Percentiles rank a stretch among this genome's conserved stretches.
phyloP scores from a whole-genome alignment of 2,888 invertebrate genomes.

The Sthenelais limicola region DNA sequence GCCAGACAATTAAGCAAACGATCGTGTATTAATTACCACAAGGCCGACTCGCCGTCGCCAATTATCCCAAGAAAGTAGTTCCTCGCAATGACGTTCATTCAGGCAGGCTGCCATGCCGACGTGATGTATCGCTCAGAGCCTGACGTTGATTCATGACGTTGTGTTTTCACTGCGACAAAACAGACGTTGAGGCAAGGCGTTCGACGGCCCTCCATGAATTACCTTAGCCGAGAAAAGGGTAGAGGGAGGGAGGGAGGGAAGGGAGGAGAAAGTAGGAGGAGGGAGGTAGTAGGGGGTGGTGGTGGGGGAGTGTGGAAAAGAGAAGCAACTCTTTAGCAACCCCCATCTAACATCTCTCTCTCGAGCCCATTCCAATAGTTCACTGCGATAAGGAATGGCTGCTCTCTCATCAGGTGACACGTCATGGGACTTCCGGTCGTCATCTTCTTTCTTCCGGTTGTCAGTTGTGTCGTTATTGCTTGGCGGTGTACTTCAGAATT shows the following conservation, averaged over 20 bases:
- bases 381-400: slow-evolving; percentile 24
- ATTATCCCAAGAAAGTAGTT: slow-evolving; percentile 1
- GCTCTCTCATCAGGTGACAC: slow-evolving; percentile 9
- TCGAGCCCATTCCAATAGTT: too few relatives aligned
- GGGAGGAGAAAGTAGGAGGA: too few relatives aligned
- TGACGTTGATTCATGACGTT: slow-evolving; percentile 10
- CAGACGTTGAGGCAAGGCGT: slow-evolving; percentile 10
- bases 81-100: not conserved
- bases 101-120: slow-evolving; percentile 1
- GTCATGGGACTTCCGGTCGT: slow-evolving; percentile 28
- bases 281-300: too few relatives aligned
- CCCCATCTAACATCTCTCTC: too few relatives aligned
- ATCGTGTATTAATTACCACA: slow-evolving; percentile 35
- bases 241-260: too few relatives aligned
- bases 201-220: slow-evolving; percentile 26
- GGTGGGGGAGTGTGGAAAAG: too few relatives aligned
- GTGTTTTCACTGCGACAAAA: slow-evolving; percentile 30
- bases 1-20: slow-evolving; percentile 35
- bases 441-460: too few relatives aligned
- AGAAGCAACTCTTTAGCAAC: too few relatives aligned
- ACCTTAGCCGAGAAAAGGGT: too few relatives aligned
- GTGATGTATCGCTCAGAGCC: slow-evolving; percentile 15
- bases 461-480: too few relatives aligned
- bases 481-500: too few relatives aligned
- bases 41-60: not conserved